Percentiles rank a stretch among this genome's conserved stretches.
Conservation (phyloP, 1,140 invertebrate species). For the Calosoma granatense region DNA sequence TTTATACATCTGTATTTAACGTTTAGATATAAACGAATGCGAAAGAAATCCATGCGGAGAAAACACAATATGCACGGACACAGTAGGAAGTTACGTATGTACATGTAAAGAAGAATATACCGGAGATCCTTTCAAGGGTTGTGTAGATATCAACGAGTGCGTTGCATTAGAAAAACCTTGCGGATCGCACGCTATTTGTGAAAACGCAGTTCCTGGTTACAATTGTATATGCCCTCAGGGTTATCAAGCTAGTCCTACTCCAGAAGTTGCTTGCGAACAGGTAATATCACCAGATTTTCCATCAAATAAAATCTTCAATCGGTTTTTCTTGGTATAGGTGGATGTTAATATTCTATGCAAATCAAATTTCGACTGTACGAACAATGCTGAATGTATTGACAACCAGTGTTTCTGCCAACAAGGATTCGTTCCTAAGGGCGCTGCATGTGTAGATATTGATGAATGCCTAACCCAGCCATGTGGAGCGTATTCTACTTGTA, state of each 20-base stretch:
- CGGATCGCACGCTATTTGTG: slow-evolving; percentile 75
- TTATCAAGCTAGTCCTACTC: slow-evolving; percentile 68
- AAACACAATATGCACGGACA: slow-evolving; percentile 79
- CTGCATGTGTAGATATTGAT: slow-evolving; percentile 70
- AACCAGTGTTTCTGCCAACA: slow-evolving; percentile 84
- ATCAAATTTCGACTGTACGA: slow-evolving; percentile 83
- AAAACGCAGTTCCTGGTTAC: slow-evolving; percentile 77
- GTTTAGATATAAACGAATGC: slow-evolving; percentile 80
- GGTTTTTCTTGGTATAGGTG: slow-evolving; percentile 41
- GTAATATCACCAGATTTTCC: slow-evolving; percentile 35
- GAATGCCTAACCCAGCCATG: slow-evolving; percentile 68
- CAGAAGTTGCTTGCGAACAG: slow-evolving; percentile 79
- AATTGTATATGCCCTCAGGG: slow-evolving; percentile 83
- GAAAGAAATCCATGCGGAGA: slow-evolving; percentile 72
- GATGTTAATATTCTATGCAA: slow-evolving; percentile 78
- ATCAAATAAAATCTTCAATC: slow-evolving; percentile 9
- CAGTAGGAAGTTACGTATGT: slow-evolving; percentile 74
- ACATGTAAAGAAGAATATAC: slow-evolving; percentile 73
- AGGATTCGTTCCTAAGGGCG: slow-evolving; percentile 71
- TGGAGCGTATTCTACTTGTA: slow-evolving; percentile 70
- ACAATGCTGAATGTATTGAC: slow-evolving; percentile 82
- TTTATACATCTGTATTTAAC: too few relatives aligned
- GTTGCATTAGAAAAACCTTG: slow-evolving; percentile 68
- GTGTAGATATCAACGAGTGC: slow-evolving; percentile 89
- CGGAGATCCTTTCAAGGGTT: slow-evolving; percentile 72